Conservation (phyloP, 1,140 invertebrate species). For the Pentalonia nigronervosa region DNA sequence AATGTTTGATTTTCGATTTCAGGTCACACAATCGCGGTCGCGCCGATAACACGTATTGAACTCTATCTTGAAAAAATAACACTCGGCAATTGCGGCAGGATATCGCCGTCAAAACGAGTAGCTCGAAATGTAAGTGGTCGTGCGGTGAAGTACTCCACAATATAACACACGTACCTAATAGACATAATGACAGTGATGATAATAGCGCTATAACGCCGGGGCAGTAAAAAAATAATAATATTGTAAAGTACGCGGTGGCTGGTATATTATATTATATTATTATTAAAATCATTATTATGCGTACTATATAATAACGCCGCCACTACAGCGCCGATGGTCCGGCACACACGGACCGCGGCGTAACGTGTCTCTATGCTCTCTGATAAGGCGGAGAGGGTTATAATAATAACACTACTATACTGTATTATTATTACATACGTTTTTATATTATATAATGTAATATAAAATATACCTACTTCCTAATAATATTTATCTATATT, state of each 20-base stretch:
- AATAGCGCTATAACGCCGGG: background rate
- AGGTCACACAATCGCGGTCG: background rate
- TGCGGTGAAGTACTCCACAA: background rate
- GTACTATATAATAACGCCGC: background rate
- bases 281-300: background rate
- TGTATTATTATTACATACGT: background rate
- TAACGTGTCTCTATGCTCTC: background rate
- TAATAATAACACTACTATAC: background rate
- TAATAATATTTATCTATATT: background rate
- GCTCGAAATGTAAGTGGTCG: background rate
- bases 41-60: background rate
- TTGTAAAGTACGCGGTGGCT: background rate
- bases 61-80: background rate
- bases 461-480: background rate
- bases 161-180: background rate
- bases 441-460: background rate
- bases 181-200: background rate
- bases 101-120: background rate
- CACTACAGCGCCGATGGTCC: background rate
- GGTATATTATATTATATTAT: background rate
- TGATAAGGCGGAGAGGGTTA: background rate
- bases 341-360: background rate
- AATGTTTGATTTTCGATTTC: slow-evolving; percentile 18
- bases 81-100: background rate
- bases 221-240: background rate